Base-by-base conservation (phyloP, 1,140 invertebrate species). In the Hylaeus volcanicus region DNA sequence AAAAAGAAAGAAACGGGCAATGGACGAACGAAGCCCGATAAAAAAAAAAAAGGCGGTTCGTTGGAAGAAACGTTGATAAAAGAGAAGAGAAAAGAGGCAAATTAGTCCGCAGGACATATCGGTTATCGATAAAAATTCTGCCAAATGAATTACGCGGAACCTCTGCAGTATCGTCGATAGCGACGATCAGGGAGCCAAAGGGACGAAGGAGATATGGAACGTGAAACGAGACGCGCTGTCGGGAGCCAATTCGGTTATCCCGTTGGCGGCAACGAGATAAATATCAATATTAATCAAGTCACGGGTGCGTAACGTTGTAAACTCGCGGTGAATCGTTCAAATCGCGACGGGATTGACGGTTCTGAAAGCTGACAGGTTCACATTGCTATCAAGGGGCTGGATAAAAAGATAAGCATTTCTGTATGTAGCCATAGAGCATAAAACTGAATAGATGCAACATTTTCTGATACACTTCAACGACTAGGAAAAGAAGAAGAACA, bases 241-340 rank as follows among this genome's bases (percentile, higher is more conserved):
- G 39, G 26, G 15, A 12, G 68, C 51, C 53, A 66, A 77, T 48
- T 43, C 37, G 43, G 15, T 66, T 66, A 58, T 82, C 60, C 4
- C 12, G 39, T 51, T 63, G 26, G 5, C 12, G 15, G 12, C 63
- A n/a, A 39, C 37, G 37, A 5, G 39, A 70, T 64, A 72, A 73
- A 79, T 83, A 83, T 83, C 60, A 60, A 43, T 53, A 55, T 43
- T 82, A 71, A 82, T 82, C 61, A 66, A 74, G n/a, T 77, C 60
- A 58, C 15, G 55, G 39, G 37, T 39, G 56, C n/a, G 70, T 60
- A 82, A 58, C 51, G 58, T 53, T 45, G 55, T 37, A 41, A 26
- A 26, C 26, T 26, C 39, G 39, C 5, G 64, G n/a, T 14, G 9
- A 37, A 37, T 9, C 11, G 41, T 66, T 56, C 45, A 12, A 43